Evolutionary conservation across 1,140 invertebrate species (phyloP).

Genomic region (Heterodera carotae): DNA sequence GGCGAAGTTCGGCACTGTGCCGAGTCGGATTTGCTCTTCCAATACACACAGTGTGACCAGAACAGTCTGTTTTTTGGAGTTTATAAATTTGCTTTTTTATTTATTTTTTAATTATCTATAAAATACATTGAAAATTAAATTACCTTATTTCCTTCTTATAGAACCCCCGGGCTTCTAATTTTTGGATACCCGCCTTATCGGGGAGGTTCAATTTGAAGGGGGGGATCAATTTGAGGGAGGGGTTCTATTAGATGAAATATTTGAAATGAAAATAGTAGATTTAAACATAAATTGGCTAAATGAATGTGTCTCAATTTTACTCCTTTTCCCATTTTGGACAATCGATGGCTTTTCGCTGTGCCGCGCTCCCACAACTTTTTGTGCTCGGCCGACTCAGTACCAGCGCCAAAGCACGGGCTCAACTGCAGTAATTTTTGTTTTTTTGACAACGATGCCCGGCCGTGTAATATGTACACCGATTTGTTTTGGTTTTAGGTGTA

Average conservation of each 20-base stretch:
- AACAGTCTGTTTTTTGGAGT: slow-evolving; percentile 19
- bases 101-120: not conserved
- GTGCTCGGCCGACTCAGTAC: slow-evolving; percentile 52
- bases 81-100: not conserved
- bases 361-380: slow-evolving; percentile 45
- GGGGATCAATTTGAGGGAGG: too few relatives aligned
- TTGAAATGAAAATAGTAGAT: not conserved
- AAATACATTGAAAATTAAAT: too few relatives aligned
- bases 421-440: slow-evolving; percentile 54
- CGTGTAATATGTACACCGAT: not conserved
- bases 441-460: too few relatives aligned
- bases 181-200: too few relatives aligned
- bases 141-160: too few relatives aligned
- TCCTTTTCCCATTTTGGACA: slow-evolving; percentile 10
- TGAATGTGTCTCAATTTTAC: too few relatives aligned
- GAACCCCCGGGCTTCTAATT: too few relatives aligned
- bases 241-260: too few relatives aligned
- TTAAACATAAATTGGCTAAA: too few relatives aligned
- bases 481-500: slow-evolving; percentile 61
- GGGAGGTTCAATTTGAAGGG: too few relatives aligned
- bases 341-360: slow-evolving; percentile 58
- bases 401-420: slow-evolving; percentile 50
- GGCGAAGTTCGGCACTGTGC: slow-evolving; percentile 22
- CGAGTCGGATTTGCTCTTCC: slow-evolving; percentile 47
- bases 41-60: slow-evolving; percentile 60